phyloP scores from a whole-genome alignment of 23 tunicate genomes.

The Trididemnum miniatum region DNA sequence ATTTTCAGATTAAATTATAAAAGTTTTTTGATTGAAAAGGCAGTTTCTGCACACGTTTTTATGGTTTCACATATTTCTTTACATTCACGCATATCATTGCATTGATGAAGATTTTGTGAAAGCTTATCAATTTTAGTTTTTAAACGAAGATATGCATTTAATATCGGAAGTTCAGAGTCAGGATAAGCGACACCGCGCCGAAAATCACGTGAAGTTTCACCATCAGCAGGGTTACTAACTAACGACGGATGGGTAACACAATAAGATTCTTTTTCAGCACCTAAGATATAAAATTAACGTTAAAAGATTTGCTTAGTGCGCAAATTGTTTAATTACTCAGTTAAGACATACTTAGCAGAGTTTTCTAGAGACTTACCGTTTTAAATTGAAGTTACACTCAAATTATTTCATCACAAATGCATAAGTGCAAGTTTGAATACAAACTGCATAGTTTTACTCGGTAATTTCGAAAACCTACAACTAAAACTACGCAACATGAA shows the following conservation, averaged over 20 bases:
- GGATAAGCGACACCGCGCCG: background rate
- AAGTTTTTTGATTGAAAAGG: conserved; percentile 9
- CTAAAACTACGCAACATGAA: too few relatives aligned
- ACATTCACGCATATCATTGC: background rate
- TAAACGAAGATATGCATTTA: background rate
- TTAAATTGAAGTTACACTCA: too few relatives aligned
- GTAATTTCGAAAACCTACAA: too few relatives aligned
- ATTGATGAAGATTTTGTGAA: background rate
- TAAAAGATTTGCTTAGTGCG: too few relatives aligned
- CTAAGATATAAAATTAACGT: too few relatives aligned
- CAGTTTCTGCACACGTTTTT: background rate
- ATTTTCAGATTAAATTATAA: background rate
- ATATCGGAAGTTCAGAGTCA: background rate
- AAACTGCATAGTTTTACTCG: too few relatives aligned
- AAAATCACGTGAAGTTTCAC: background rate
- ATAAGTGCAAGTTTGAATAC: too few relatives aligned
- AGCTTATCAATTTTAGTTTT: background rate
- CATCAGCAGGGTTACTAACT: background rate
- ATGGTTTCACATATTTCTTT: background rate
- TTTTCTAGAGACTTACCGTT: too few relatives aligned
- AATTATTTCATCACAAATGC: too few relatives aligned
- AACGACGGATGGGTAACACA: background rate
- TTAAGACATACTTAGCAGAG: too few relatives aligned
- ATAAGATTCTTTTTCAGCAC: too few relatives aligned
- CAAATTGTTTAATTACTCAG: too few relatives aligned